Evolutionary conservation across 2,888 invertebrate species (phyloP).

Genomic region (Nymphalis c-album): DNA sequence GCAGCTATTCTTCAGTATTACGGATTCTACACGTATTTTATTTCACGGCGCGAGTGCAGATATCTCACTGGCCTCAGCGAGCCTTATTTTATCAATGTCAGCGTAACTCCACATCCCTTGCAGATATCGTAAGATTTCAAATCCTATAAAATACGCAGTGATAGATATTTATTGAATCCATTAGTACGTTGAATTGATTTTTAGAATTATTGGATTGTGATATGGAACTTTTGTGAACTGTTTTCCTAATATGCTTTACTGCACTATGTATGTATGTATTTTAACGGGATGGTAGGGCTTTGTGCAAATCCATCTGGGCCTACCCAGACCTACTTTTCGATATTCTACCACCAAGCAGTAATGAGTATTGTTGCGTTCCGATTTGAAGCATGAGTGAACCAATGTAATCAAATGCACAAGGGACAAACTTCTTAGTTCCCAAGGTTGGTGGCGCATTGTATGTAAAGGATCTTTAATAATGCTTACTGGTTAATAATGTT

Average conservation of each 20-base stretch:
- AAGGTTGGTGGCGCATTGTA: too few species aligned
- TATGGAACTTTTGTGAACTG: background rate
- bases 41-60: slow-evolving; percentile 21
- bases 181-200: slow-evolving; percentile 23
- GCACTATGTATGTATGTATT: background rate
- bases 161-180: slow-evolving; percentile 19
- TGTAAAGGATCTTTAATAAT: too few species aligned
- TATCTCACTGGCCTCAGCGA: slow-evolving; percentile 18
- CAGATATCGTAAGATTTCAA: slow-evolving; percentile 25
- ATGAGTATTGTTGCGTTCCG: too few species aligned
- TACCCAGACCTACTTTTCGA: too few species aligned
- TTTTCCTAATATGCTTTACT: background rate
- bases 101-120: slow-evolving; percentile 36
- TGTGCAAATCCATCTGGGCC: too few species aligned
- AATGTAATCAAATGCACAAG: too few species aligned
- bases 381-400: too few species aligned
- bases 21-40: slow-evolving; percentile 27
- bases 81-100: slow-evolving; percentile 41
- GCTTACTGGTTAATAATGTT: too few species aligned
- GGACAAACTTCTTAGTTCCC: too few species aligned
- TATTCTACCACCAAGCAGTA: too few species aligned
- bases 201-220: background rate
- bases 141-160: slow-evolving; percentile 27
- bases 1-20: slow-evolving; percentile 10
- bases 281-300: too few species aligned